A percentile compares a stretch with the other conserved stretches of the same genome.
These are phyloP conservation scores for Drosophila robusta DNA, from an alignment of 2,888 invertebrate species.

Conservation along the genomic window DNA sequence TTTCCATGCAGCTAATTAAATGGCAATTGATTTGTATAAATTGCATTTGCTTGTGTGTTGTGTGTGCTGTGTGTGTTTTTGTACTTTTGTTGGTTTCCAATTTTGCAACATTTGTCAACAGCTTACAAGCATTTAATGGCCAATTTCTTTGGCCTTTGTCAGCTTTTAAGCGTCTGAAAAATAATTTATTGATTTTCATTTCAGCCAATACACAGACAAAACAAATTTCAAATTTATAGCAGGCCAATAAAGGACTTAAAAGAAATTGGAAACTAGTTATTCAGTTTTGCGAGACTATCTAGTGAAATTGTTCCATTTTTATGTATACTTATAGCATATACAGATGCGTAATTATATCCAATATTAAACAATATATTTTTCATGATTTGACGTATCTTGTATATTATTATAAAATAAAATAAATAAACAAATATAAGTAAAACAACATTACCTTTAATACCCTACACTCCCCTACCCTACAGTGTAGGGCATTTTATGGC, in stretches of 20 bases:
- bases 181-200: slow-evolving; percentile 58
- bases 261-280: not conserved
- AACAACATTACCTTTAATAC: too few relatives aligned
- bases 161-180: slow-evolving; percentile 12
- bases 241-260: not conserved
- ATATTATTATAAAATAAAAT: too few relatives aligned
- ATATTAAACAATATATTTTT: too few relatives aligned
- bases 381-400: too few relatives aligned
- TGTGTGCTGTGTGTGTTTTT: not conserved
- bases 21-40: slow-evolving; percentile 45
- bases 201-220: not conserved
- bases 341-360: not conserved
- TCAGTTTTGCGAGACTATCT: not conserved
- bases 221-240: slow-evolving; percentile 4
- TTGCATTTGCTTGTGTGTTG: not conserved
- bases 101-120: slow-evolving; percentile 38
- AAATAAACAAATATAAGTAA: too few relatives aligned
- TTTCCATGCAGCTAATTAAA: slow-evolving; percentile 52
- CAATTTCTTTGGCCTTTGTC: slow-evolving; percentile 17
- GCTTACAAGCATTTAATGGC: slow-evolving; percentile 27
- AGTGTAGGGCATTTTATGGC: too few relatives aligned
- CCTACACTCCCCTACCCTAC: too few relatives aligned
- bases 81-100: slow-evolving; percentile 17
- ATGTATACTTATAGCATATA: not conserved
- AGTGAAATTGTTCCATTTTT: too few relatives aligned